Evolutionary conservation across 2,797 vertebrate species (phyloP).

Genomic region (Neosalanx taihuensis): DNA sequence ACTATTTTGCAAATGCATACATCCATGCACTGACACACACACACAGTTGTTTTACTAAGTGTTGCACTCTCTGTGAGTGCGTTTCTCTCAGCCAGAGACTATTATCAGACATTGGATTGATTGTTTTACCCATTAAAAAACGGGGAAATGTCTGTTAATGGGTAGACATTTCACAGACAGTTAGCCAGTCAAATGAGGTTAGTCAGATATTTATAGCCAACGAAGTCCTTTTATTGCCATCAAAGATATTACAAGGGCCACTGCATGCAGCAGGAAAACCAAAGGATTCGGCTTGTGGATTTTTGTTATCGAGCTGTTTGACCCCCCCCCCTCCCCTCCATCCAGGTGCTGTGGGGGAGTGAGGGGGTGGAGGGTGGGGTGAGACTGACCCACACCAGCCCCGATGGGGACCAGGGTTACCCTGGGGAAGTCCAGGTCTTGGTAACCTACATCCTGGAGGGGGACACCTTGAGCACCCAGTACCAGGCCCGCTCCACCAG

Average conservation of each 20-base stretch:
- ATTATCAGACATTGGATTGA: not conserved
- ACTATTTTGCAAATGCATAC: not conserved
- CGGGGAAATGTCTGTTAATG: not conserved
- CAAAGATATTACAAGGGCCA: not conserved
- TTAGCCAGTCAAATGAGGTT: not conserved
- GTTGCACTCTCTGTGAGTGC: not conserved
- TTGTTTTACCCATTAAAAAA: not conserved
- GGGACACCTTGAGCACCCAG: conserved; percentile 75
- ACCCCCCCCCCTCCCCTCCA: too few relatives aligned
- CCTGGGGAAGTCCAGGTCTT: conserved; percentile 85
- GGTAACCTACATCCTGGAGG: conserved; percentile 83
- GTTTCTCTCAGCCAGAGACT: not conserved
- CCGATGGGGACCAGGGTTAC: conserved; percentile 89
- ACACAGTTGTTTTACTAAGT: not conserved
- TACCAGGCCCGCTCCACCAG: conserved; percentile 80
- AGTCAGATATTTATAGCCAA: not conserved
- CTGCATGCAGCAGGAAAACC: too few relatives aligned
- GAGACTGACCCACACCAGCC: conserved; percentile 80
- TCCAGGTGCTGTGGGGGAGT: conserved; percentile 68
- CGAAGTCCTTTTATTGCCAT: not conserved
- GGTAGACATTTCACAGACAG: conserved; percentile 1
- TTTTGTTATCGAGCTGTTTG: not conserved
- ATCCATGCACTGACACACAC: not conserved
- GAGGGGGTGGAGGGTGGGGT: conserved; percentile 75
- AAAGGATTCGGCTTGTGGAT: not conserved